Percentiles rank a stretch among this genome's conserved stretches.
Evolutionary conservation across 2,888 invertebrate genomes (phyloP).

Genomic region (Tipula unca): DNA sequence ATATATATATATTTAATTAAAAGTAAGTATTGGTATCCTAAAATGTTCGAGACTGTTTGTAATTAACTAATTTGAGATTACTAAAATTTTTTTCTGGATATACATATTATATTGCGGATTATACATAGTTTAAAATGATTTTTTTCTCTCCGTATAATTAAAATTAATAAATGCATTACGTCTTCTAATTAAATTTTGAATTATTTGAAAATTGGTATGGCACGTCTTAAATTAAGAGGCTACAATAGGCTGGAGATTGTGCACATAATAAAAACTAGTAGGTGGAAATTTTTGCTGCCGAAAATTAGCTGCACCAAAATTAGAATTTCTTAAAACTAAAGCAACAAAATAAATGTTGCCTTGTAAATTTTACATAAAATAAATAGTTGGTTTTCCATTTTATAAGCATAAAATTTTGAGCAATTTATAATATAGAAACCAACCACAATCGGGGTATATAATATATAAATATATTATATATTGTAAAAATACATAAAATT

Average conservation of each 20-base stretch:
- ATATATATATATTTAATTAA: neutral
- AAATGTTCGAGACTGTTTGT: neutral
- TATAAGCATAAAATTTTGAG: neutral
- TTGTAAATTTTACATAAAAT: neutral
- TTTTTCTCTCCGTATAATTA: neutral
- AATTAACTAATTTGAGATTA: neutral
- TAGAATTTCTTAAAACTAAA: neutral
- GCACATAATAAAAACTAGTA: neutral
- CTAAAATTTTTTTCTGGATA: neutral
- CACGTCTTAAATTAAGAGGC: neutral
- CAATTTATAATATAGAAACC: neutral
- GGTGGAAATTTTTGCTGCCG: conserved; percentile 8
- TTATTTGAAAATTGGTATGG: neutral
- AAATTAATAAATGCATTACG: neutral
- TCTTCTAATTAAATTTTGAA: neutral
- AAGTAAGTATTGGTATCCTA: neutral
- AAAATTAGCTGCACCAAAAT: neutral
- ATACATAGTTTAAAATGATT: neutral
- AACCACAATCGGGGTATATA: neutral
- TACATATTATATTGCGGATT: neutral
- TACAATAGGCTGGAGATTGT: neutral
- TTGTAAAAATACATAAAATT: neutral
- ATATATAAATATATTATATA: neutral
- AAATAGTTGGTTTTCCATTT: neutral
- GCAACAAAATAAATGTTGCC: neutral